Evolutionary conservation across 2,888 invertebrate species (phyloP).

Genomic region (Synergus itoensis): DNA sequence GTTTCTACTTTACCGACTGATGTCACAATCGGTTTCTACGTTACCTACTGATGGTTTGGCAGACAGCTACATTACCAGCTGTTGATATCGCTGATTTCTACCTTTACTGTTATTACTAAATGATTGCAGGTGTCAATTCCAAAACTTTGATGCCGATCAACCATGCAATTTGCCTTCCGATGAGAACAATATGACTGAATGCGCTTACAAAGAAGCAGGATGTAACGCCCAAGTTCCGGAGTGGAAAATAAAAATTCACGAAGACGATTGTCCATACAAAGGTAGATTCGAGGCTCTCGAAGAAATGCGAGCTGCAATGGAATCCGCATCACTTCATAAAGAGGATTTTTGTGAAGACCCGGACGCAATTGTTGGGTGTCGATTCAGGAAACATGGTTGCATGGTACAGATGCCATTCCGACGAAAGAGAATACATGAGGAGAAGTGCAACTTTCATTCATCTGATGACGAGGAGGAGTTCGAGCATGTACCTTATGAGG

Average conservation of each 20-base stretch:
- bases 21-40: not conserved
- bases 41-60: too few species aligned
- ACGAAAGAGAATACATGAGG: slow-evolving; percentile 63
- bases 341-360: slow-evolving; percentile 57
- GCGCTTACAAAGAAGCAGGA: slow-evolving; percentile 62
- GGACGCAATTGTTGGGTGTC: slow-evolving; percentile 65
- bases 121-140: slow-evolving; percentile 68
- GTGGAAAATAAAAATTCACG: slow-evolving; percentile 67
- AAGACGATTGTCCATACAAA: slow-evolving; percentile 66
- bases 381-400: slow-evolving; percentile 65
- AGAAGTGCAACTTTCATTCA: slow-evolving; percentile 64
- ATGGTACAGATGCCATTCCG: slow-evolving; percentile 68
- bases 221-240: slow-evolving; percentile 65
- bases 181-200: slow-evolving; percentile 60
- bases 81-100: not conserved
- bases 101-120: not conserved
- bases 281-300: slow-evolving; percentile 45
- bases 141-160: slow-evolving; percentile 64
- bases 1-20: not conserved
- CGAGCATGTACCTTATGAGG: slow-evolving; percentile 43
- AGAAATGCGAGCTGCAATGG: slow-evolving; percentile 23
- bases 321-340: slow-evolving; percentile 45
- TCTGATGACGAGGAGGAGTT: slow-evolving; percentile 43
- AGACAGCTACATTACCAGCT: not conserved
- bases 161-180: slow-evolving; percentile 63